A percentile compares a stretch with the other conserved stretches of the same genome.
phyloP scores from a whole-genome alignment of 2,797 vertebrate species.

The Trematomus bernacchii region DNA sequence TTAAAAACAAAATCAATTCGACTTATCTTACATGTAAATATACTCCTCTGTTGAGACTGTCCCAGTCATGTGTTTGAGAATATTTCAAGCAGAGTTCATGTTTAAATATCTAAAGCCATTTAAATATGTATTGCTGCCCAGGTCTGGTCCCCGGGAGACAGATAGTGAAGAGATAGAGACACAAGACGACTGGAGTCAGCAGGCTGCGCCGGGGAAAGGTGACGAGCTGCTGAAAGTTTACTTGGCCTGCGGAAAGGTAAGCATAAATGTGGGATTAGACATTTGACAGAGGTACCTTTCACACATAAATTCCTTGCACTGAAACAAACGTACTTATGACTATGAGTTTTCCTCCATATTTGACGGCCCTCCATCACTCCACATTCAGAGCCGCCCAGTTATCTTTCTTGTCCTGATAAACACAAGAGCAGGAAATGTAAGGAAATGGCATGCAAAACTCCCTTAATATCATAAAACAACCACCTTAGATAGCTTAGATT shows the following conservation, averaged over 20 bases:
- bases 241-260: slow-evolving; percentile 74
- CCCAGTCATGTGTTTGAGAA: slow-evolving; percentile 58
- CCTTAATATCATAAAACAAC: not conserved
- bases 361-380: slow-evolving; percentile 60
- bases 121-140: slow-evolving; percentile 80
- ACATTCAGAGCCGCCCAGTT: slow-evolving; percentile 71
- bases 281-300: not conserved
- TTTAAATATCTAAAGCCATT: slow-evolving; percentile 73
- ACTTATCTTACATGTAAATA: slow-evolving; percentile 74
- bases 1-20: slow-evolving; percentile 50
- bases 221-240: slow-evolving; percentile 73
- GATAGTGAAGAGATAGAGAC: slow-evolving; percentile 70
- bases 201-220: slow-evolving; percentile 47
- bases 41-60: slow-evolving; percentile 51
- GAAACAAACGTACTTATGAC: slow-evolving; percentile 69
- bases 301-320: not conserved
- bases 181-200: slow-evolving; percentile 74
- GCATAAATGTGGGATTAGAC: slow-evolving; percentile 2
- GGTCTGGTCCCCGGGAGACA: slow-evolving; percentile 72
- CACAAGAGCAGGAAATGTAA: slow-evolving; percentile 12
- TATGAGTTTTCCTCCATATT: slow-evolving; percentile 59
- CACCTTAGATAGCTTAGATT: not conserved
- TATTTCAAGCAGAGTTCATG: slow-evolving; percentile 70
- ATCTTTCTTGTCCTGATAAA: slow-evolving; percentile 75
- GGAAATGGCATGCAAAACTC: not conserved